These are phyloP conservation scores for Muscicapa comitata DNA, from an alignment of 2,797 vertebrate species.

Conservation along the genomic window DNA sequence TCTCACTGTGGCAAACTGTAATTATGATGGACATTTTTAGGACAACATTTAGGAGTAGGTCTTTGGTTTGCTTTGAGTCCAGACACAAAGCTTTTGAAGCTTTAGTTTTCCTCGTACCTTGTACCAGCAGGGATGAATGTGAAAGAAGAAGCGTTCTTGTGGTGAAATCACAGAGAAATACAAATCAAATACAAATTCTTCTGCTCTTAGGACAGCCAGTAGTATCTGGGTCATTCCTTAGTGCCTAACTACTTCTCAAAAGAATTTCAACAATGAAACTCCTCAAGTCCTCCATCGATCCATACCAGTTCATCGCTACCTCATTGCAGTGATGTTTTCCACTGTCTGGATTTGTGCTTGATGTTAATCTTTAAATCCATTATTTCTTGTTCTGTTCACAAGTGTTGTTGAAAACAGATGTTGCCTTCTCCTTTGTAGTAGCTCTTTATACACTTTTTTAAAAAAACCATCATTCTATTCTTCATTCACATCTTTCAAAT, in stretches of 20 bases:
- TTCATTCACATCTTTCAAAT: not conserved
- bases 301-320: not conserved
- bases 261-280: not conserved
- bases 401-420: not conserved
- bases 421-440: not conserved
- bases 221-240: not conserved
- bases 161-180: not conserved
- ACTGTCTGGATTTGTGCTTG: not conserved
- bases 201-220: not conserved
- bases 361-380: not conserved
- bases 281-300: not conserved
- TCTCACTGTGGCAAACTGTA: not conserved
- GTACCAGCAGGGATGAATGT: not conserved
- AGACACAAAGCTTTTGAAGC: not conserved
- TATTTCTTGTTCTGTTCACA: not conserved
- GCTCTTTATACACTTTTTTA: not conserved
- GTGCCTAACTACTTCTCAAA: not conserved
- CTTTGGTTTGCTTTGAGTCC: not conserved
- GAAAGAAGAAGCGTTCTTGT: not conserved
- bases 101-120: not conserved
- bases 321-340: not conserved
- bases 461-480: not conserved
- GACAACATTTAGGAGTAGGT: not conserved
- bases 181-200: not conserved
- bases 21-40: not conserved